Evolutionary conservation across 2,797 vertebrate genomes (phyloP).

Genomic region (Glyptemys insculpta): DNA sequence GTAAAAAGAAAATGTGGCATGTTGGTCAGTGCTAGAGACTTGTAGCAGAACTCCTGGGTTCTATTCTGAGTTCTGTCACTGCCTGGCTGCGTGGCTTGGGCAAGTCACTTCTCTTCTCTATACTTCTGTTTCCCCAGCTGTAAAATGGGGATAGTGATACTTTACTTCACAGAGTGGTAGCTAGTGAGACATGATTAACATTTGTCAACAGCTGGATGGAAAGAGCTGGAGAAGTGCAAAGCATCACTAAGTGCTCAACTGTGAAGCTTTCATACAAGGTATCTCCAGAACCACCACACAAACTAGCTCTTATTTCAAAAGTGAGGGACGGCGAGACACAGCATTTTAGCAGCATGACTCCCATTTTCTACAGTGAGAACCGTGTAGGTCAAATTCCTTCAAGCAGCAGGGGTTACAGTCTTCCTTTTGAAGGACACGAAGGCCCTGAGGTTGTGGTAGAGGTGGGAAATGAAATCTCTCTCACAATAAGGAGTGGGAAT

Average conservation of each 20-base stretch:
- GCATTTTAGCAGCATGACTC: background rate
- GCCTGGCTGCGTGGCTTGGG: background rate
- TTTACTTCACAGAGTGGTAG: background rate
- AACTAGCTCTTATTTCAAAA: background rate
- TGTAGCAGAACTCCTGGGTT: background rate
- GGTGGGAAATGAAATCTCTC: conserved; percentile 58
- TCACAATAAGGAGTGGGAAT: conserved; percentile 69
- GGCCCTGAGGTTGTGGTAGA: conserved; percentile 65
- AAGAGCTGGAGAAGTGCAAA: background rate
- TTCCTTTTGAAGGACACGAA: conserved; percentile 59
- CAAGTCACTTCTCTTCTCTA: accelerated
- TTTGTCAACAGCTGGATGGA: background rate
- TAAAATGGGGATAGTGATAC: background rate
- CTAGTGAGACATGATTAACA: background rate
- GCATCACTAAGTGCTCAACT: background rate
- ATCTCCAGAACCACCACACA: conserved; percentile 18
- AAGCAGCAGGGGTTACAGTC: conserved; percentile 44
- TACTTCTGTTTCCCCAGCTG: background rate
- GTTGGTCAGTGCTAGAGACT: background rate
- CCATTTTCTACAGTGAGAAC: background rate
- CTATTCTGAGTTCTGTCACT: background rate
- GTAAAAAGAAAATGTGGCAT: background rate
- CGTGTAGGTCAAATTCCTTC: background rate
- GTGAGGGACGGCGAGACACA: background rate
- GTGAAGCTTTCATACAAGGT: background rate